phyloP scores from a whole-genome alignment of 1,140 invertebrate genomes.

The Drosophila dunni region DNA sequence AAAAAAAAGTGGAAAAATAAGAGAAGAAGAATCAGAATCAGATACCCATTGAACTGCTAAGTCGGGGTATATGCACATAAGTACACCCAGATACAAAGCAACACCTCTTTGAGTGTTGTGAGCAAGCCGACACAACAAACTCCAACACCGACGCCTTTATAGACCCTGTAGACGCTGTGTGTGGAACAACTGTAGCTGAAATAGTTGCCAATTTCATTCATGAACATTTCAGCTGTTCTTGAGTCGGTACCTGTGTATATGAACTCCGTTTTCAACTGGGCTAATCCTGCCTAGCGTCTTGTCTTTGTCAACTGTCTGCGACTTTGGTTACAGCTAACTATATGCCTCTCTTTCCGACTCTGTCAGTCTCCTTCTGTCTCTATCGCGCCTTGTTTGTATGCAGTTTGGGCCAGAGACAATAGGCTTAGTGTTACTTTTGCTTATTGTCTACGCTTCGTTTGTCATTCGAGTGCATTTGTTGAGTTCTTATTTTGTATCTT shows the following conservation, averaged over 20 bases:
- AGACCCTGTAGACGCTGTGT: slow-evolving; percentile 12
- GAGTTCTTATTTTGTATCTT: not conserved
- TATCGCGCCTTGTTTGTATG: slow-evolving; percentile 69
- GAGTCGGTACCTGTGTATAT: slow-evolving; percentile 37
- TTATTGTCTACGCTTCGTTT: slow-evolving; percentile 75
- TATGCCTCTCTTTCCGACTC: not conserved
- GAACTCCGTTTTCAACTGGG: slow-evolving; percentile 39
- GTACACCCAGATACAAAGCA: slow-evolving; percentile 57
- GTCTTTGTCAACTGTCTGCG: slow-evolving; percentile 41
- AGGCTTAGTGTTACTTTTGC: slow-evolving; percentile 78
- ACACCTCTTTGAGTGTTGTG: slow-evolving; percentile 71
- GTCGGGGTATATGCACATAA: slow-evolving; percentile 31
- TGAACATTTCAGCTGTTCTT: slow-evolving; percentile 53
- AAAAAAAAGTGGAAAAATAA: slow-evolving; percentile 50
- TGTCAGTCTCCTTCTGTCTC: slow-evolving; percentile 4
- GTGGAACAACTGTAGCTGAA: slow-evolving; percentile 28
- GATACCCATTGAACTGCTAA: slow-evolving; percentile 57
- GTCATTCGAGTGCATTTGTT: slow-evolving; percentile 70
- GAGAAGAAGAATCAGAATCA: slow-evolving; percentile 37
- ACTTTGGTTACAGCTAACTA: slow-evolving; percentile 21
- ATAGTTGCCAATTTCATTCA: slow-evolving; percentile 61
- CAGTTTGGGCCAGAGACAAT: slow-evolving; percentile 74
- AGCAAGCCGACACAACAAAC: slow-evolving; percentile 33
- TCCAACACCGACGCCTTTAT: slow-evolving; percentile 25
- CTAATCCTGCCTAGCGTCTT: slow-evolving; percentile 49